Base-by-base conservation (phyloP, 2,797 vertebrate species). In the Sebastes aleutianus region DNA sequence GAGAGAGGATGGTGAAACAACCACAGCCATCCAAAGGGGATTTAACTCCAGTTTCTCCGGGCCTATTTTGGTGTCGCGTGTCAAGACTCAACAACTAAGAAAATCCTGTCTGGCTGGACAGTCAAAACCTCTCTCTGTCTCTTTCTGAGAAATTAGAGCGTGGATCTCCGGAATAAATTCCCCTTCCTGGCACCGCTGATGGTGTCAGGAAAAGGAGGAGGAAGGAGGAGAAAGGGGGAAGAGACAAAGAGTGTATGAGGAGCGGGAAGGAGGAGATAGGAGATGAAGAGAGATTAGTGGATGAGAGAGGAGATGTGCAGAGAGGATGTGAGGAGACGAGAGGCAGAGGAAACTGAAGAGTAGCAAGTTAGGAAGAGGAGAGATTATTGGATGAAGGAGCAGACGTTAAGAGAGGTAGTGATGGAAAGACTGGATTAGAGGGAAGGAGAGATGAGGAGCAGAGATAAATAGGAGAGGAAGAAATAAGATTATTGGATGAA, bases 61-160 rank as follows among this genome's bases (percentile, higher is more conserved):
- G 75, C 80, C 80, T 84, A 62, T 88, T 91, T 86, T 68, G 12
- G 85, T 80, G 78, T 81, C 70, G 88, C 59, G 39, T 90, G 82
- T 91, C 83, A 87, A 79, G 63, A 64, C 76, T 90, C 70, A 75
- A 86, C 79, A 74, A 73, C 69, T 63, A 78, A 81, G 80, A 78
- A 85, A 85, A 84, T 82, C 80, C 82, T 1, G 67, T 84, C 85
- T 87, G 84, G 78, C 80, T 80, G 88, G 90, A 92, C 88, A 85
- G 69, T 82, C 29, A 76, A 88, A 88, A 83, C 61, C 80, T 74
- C 74, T 74, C 36, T 53, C 5, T 10, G 16, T 76, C 36, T 75
- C 61, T 70, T 22, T 79, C 57, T 69, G 70, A 78, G 83, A 88
- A 86, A 85, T 87, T 53, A 81, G 59, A 88, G 79, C 72, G 10